Evolutionary conservation across 2,888 invertebrate genomes (phyloP), one percentile per base, ranked within the genome.

Genomic region (Rotaria macrura): DNA sequence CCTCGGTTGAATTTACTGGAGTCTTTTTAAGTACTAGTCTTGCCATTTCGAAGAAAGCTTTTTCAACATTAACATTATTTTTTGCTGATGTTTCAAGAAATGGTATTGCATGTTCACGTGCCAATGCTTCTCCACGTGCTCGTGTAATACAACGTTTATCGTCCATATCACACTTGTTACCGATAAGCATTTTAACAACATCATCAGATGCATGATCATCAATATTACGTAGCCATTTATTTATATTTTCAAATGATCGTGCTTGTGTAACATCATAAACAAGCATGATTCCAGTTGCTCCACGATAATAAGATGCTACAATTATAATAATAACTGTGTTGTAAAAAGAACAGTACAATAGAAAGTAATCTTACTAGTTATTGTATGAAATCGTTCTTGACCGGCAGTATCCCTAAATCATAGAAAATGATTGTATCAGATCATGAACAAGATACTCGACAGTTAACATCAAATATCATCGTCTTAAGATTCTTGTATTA

Each of bases 181-280:
- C 96, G 89, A 96, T 92, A 89, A 96, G 96, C 96, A 96, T 96
- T 92, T 96, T 96, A 90, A 96, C 96, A 84, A 96, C 96, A 92
- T 96, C 96, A 92, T 96, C 96, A 92, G 95, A 96, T n/a, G 96
- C 96, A 91, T 96, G 84, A 74, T 97, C 96, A 91, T 97, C 96
- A 92, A 97, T 97, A 92, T 97, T 97, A 92, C 97, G 93, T 89
- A 97, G 92, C 97, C 97, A 97, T 91, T 97, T 97, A 85, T 96
- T 96, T 90, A 97, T 97, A 91, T 97, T 97, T 91, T 97, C 97
- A 92, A 97, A 97, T 90, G 96, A 96, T 92, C 96, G 97, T 90
- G 95, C 95, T 92, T 96, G 96, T 87, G 96, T 96, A 91, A 97
- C 97, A 92, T 97, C 97, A 91, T 97, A 97, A 84, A 97, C 97